Evolutionary conservation across 2,797 vertebrate species (phyloP).

Genomic region (Bucorvus abyssinicus): DNA sequence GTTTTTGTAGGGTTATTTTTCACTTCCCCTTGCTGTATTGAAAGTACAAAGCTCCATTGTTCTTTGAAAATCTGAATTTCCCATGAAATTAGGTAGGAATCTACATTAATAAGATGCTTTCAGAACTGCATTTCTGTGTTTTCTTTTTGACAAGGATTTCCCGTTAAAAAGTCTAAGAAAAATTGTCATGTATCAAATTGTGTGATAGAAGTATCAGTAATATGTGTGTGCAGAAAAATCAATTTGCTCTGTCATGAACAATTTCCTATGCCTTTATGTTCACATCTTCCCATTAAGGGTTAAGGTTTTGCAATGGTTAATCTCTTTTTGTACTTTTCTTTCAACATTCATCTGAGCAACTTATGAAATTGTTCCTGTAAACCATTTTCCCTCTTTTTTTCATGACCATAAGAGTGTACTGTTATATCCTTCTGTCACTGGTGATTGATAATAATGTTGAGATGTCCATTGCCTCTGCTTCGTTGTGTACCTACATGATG

Average conservation of each 20-base stretch:
- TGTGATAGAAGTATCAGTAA: not conserved
- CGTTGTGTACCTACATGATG: not conserved
- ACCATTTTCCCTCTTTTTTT: not conserved
- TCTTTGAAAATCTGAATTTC: not conserved
- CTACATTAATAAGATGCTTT: not conserved
- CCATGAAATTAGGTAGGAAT: not conserved
- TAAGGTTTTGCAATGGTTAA: not conserved
- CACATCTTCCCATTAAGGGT: not conserved
- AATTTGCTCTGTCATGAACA: not conserved
- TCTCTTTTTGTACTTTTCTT: not conserved
- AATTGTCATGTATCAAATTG: accelerated
- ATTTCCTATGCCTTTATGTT: not conserved
- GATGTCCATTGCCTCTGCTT: not conserved
- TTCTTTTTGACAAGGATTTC: not conserved
- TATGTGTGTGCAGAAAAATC: not conserved
- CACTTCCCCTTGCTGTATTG: not conserved
- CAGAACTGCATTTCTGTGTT: not conserved
- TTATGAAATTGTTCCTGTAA: not conserved
- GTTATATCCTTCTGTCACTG: not conserved
- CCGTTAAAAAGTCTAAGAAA: not conserved
- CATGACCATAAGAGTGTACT: not conserved
- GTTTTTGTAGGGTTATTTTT: accelerated
- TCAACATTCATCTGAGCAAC: not conserved
- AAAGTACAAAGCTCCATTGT: not conserved
- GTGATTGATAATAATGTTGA: not conserved